A percentile compares a stretch with the other conserved stretches of the same genome.
These are phyloP conservation scores for Pungitius pungitius DNA, from an alignment of 2,113 vertebrate species.

Conservation along the genomic window DNA sequence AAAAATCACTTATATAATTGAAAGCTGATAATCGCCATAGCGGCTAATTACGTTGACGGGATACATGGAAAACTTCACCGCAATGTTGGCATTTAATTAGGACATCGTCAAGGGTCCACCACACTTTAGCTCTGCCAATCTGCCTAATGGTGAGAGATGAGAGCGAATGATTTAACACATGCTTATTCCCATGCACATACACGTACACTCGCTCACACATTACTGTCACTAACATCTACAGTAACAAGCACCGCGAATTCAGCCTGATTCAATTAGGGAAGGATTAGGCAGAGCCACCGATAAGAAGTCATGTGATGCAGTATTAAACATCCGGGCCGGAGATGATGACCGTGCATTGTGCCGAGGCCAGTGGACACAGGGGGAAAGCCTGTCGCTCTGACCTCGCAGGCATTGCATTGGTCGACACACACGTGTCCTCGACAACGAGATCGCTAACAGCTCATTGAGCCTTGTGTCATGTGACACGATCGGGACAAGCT, in stretches of 20 bases:
- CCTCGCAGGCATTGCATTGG: conserved; percentile 39
- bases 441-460: conserved; percentile 60
- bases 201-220: conserved; percentile 8
- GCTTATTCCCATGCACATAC: conserved; percentile 28
- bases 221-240: conserved; percentile 32
- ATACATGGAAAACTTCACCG: conserved; percentile 49
- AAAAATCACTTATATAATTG: not conserved
- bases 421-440: conserved; percentile 58
- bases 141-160: conserved; percentile 60
- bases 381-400: conserved; percentile 28
- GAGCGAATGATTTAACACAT: conserved; percentile 55
- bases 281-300: conserved; percentile 45
- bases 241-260: conserved; percentile 44
- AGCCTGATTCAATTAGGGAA: conserved; percentile 54
- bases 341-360: conserved; percentile 45
- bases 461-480: conserved; percentile 71
- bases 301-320: conserved; percentile 33
- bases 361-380: conserved; percentile 25
- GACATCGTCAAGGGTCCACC: conserved; percentile 44
- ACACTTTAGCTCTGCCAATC: conserved; percentile 52
- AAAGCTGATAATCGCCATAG: conserved; percentile 42
- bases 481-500: conserved; percentile 45
- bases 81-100: conserved; percentile 65
- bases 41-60: conserved; percentile 46
- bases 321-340: conserved; percentile 38